phyloP scores from a whole-genome alignment of 2,888 invertebrate genomes.

The Ditula angustiorana region DNA sequence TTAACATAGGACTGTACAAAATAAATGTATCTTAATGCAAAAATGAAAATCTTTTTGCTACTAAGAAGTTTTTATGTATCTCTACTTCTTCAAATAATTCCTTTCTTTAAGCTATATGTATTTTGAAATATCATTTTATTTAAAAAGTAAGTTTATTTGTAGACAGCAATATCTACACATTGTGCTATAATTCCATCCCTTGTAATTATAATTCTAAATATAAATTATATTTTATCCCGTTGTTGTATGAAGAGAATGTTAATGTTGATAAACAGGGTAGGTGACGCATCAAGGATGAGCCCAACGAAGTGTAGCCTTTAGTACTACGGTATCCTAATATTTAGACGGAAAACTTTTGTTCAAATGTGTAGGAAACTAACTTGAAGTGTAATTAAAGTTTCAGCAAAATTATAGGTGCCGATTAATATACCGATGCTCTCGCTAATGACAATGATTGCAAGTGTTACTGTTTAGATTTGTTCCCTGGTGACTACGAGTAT shows the following conservation, averaged over 20 bases:
- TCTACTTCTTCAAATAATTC: conserved; percentile 16
- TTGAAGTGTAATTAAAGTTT: not conserved
- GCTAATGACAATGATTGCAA: no score
- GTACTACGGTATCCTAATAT: conserved; percentile 45
- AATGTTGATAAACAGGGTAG: conserved; percentile 74
- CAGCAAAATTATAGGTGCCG: not conserved
- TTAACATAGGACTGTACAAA: conserved; percentile 40
- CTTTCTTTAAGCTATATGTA: conserved; percentile 7
- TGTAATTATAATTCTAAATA: conserved; percentile 50
- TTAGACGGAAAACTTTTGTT: conserved; percentile 30
- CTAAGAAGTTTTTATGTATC: conserved; percentile 12
- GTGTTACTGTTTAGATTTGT: no score
- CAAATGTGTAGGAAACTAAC: not conserved
- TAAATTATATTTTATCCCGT: conserved; percentile 49
- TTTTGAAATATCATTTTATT: conserved; percentile 21
- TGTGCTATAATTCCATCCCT: conserved; percentile 68
- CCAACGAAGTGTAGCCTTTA: conserved; percentile 68
- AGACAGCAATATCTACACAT: conserved; percentile 47
- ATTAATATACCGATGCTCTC: no score
- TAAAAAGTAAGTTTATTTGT: conserved; percentile 28
- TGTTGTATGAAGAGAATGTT: conserved; percentile 58
- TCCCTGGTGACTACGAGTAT: not conserved
- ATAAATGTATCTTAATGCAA: conserved; percentile 32
- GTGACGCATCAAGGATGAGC: conserved; percentile 69
- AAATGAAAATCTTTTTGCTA: conserved; percentile 10